Evolutionary conservation across 2,888 invertebrate genomes (phyloP).

Genomic region (Scaptomyza parva): DNA sequence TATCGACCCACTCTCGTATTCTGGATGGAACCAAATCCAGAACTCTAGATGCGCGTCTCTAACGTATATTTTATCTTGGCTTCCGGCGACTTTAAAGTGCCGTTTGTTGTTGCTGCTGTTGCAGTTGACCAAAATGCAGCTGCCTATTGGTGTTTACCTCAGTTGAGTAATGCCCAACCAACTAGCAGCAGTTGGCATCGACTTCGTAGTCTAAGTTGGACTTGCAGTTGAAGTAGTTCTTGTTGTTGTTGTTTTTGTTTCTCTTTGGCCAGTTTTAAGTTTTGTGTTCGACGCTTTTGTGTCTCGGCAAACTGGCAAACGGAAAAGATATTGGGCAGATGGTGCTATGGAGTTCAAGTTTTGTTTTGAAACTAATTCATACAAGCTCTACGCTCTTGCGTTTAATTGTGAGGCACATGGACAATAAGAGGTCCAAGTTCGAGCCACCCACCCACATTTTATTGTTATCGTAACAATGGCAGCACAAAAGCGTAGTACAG

Average conservation of each 20-base stretch:
- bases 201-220: conserved; percentile 23
- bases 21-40: conserved; percentile 38
- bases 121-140: conserved; percentile 66
- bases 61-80: conserved; percentile 73
- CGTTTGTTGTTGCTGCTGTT: conserved; percentile 58
- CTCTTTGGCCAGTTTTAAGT: conserved; percentile 55
- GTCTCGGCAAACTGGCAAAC: conserved; percentile 18
- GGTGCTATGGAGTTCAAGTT: conserved; percentile 59
- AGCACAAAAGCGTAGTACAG: conserved; percentile 62
- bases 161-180: conserved; percentile 70
- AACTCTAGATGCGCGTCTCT: conserved; percentile 57
- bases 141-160: conserved; percentile 78
- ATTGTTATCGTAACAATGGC: conserved; percentile 78
- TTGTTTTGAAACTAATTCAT: conserved; percentile 77
- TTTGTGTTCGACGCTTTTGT: conserved; percentile 37
- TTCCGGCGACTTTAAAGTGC: conserved; percentile 80
- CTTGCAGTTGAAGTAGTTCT: conserved; percentile 25
- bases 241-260: conserved; percentile 43
- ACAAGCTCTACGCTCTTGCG: conserved; percentile 33
- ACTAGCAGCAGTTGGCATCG: conserved; percentile 30
- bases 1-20: conserved; percentile 1
- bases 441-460: conserved; percentile 78
- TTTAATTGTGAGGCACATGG: conserved; percentile 72
- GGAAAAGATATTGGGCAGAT: conserved; percentile 55
- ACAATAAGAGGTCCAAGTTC: conserved; percentile 75